Conservation (phyloP, 92 coral and sea anemone species). For the Parazoanthus darwini region DNA sequence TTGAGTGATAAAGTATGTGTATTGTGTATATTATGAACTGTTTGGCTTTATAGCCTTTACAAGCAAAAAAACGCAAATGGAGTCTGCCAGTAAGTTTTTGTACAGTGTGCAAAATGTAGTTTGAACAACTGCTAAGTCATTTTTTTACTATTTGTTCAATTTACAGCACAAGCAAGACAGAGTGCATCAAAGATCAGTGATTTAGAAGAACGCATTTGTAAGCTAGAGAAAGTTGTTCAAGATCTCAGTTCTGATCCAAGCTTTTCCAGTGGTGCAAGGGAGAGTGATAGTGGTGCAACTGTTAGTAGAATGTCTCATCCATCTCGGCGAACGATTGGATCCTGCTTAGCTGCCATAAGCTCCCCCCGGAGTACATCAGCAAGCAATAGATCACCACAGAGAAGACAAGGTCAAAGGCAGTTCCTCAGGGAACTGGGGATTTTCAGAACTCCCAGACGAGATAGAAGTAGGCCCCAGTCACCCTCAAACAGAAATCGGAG, state of each 20-base stretch:
- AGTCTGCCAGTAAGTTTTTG: neutral
- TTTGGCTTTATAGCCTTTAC: too few species aligned
- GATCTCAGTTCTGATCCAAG: neutral
- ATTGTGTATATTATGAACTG: too few species aligned
- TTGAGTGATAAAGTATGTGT: too few species aligned
- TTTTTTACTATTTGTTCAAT: neutral
- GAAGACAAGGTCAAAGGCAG: neutral
- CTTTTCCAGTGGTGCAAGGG: neutral
- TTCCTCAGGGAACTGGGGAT: too few species aligned
- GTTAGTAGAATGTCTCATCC: neutral
- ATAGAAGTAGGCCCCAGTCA: neutral
- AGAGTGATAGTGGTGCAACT: too few species aligned
- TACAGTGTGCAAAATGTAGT: neutral
- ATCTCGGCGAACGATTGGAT: neutral
- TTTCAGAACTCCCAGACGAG: neutral
- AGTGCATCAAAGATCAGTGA: neutral
- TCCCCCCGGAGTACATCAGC: neutral
- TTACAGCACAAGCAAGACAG: neutral
- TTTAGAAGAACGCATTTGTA: neutral
- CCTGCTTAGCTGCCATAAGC: neutral
- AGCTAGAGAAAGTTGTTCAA: slow-evolving; percentile 9
- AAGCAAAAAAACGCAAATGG: too few species aligned
- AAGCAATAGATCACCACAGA: neutral
- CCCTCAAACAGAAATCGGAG: neutral
- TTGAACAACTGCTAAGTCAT: neutral